These are phyloP conservation scores for Scaptomyza pallida DNA, from an alignment of 1,140 invertebrate genomes.

Conservation along the genomic window DNA sequence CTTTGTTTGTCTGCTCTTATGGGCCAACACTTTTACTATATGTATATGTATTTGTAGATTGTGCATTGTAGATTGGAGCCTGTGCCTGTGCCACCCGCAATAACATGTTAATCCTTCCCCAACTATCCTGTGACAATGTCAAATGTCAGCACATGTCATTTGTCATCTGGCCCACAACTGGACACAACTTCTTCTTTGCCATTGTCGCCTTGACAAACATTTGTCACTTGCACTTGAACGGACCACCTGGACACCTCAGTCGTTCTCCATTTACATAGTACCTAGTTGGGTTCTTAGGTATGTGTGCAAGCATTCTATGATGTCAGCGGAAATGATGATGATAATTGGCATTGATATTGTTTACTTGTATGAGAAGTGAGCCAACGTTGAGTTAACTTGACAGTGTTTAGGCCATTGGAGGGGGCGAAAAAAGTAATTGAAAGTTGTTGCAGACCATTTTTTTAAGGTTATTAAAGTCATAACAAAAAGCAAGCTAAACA, in stretches of 20 bases:
- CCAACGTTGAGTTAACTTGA: too few relatives aligned
- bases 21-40: slow-evolving; percentile 64
- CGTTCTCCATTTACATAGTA: slow-evolving; percentile 3
- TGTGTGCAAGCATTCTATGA: slow-evolving; percentile 2
- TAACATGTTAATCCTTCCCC: slow-evolving; percentile 76
- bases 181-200: slow-evolving; percentile 10
- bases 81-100: slow-evolving; percentile 29
- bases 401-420: too few relatives aligned
- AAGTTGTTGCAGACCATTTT: too few relatives aligned
- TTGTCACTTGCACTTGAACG: slow-evolving; percentile 61
- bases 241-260: slow-evolving; percentile 50
- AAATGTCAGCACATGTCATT: slow-evolving; percentile 81
- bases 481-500: background rate
- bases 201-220: slow-evolving; percentile 58
- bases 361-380: background rate
- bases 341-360: slow-evolving; percentile 26
- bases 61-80: background rate
- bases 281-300: slow-evolving; percentile 13
- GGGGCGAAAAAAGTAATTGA: background rate
- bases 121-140: slow-evolving; percentile 54
- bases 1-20: slow-evolving; percentile 55
- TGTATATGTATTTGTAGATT: slow-evolving; percentile 3
- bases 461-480: too few relatives aligned
- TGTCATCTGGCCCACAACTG: slow-evolving; percentile 44
- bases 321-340: slow-evolving; percentile 12